Evolutionary conservation across 2,888 invertebrate genomes (phyloP).

Genomic region (Mimachlamys varia): DNA sequence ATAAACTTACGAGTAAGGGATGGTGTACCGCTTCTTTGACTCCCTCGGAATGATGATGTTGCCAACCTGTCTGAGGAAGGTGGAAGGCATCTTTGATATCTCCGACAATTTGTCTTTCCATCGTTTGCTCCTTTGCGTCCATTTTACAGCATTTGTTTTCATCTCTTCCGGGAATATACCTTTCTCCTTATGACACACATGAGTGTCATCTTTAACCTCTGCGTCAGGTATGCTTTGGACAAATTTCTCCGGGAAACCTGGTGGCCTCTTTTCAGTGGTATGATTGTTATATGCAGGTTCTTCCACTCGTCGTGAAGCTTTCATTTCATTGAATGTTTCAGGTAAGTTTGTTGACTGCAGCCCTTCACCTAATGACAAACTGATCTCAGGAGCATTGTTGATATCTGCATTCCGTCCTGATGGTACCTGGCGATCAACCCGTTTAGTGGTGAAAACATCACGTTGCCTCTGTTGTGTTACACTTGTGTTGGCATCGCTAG

Average conservation of each 20-base stretch:
- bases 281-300: neutral
- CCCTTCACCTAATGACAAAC: neutral
- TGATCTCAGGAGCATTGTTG: neutral
- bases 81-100: slow-evolving; percentile 63
- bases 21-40: slow-evolving; percentile 59
- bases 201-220: neutral
- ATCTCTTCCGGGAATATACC: neutral
- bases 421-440: neutral
- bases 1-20: slow-evolving; percentile 51
- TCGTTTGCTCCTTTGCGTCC: slow-evolving; percentile 59
- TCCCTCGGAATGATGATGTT: slow-evolving; percentile 68
- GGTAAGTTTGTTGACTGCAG: neutral
- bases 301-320: neutral
- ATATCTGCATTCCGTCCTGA: neutral
- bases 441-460: neutral
- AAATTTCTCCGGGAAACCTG: neutral
- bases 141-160: slow-evolving; percentile 28
- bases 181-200: neutral
- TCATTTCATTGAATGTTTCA: neutral
- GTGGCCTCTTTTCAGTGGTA: neutral
- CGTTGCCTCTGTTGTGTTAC: neutral
- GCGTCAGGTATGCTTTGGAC: neutral
- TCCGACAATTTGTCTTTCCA: slow-evolving; percentile 66
- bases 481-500: neutral
- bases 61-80: slow-evolving; percentile 61